Conservation (phyloP, 2,113 vertebrate species). For the Lota lota region DNA sequence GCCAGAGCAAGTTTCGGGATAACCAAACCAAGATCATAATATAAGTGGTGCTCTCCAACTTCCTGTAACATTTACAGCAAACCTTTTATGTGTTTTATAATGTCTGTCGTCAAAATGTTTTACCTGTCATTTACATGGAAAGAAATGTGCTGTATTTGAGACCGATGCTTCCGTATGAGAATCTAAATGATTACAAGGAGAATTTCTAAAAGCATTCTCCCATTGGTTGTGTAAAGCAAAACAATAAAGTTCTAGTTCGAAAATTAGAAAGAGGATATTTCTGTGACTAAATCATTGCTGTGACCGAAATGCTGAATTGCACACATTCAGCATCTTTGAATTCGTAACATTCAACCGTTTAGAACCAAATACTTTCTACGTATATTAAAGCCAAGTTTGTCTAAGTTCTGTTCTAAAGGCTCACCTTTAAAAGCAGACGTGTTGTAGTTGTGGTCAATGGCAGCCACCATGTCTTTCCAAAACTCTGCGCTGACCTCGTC, state of each 20-base stretch:
- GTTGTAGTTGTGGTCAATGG: slow-evolving; percentile 95
- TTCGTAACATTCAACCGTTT: background rate
- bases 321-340: slow-evolving; percentile 1
- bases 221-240: slow-evolving; percentile 60
- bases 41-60: slow-evolving; percentile 61
- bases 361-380: background rate
- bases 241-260: slow-evolving; percentile 64
- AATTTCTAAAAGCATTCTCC: slow-evolving; percentile 50
- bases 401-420: slow-evolving; percentile 13
- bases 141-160: slow-evolving; percentile 8
- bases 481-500: slow-evolving; percentile 85
- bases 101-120: slow-evolving; percentile 56
- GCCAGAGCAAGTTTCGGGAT: slow-evolving; percentile 33
- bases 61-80: slow-evolving; percentile 64
- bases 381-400: background rate
- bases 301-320: background rate
- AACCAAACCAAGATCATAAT: slow-evolving; percentile 33
- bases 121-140: slow-evolving; percentile 53
- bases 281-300: slow-evolving; percentile 10
- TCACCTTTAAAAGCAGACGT: slow-evolving; percentile 93
- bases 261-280: background rate
- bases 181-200: slow-evolving; percentile 7
- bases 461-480: slow-evolving; percentile 92
- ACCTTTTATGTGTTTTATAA: slow-evolving; percentile 51
- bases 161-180: background rate